A percentile compares a stretch with the other conserved stretches of the same genome.
Conservation (phyloP, 1,140 invertebrate genomes). For the Hirudo medicinalis region DNA sequence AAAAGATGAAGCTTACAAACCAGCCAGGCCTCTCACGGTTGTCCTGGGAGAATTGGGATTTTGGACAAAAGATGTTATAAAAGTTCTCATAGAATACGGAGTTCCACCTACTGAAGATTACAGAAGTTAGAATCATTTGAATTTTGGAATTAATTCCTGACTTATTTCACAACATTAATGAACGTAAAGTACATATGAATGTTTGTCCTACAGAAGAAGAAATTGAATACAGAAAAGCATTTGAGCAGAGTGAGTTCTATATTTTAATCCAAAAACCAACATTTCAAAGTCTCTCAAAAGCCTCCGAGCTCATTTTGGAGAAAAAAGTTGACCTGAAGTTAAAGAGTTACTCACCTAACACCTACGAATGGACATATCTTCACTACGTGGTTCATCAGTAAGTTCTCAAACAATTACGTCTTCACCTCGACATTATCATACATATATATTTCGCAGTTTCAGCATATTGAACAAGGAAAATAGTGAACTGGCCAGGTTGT, state of each 20-base stretch:
- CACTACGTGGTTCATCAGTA: slow-evolving; percentile 25
- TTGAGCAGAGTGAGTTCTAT: slow-evolving; percentile 22
- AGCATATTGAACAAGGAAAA: slow-evolving; percentile 13
- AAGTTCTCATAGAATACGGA: slow-evolving; percentile 17
- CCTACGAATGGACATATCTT: slow-evolving; percentile 24
- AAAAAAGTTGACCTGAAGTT: slow-evolving; percentile 17
- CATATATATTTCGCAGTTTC: not conserved
- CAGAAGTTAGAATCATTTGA: slow-evolving; percentile 12
- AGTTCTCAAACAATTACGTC: not conserved
- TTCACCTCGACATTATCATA: not conserved
- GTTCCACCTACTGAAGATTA: slow-evolving; percentile 11
- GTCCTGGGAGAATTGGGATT: slow-evolving; percentile 22
- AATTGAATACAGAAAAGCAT: slow-evolving; percentile 13
- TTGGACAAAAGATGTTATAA: slow-evolving; percentile 16
- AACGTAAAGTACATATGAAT: not conserved
- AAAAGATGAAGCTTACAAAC: slow-evolving; percentile 21
- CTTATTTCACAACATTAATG: not conserved
- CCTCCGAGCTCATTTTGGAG: slow-evolving; percentile 16
- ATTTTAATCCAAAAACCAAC: slow-evolving; percentile 12
- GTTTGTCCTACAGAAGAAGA: slow-evolving; percentile 10
- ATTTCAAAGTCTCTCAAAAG: slow-evolving; percentile 11
- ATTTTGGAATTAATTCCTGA: not conserved
- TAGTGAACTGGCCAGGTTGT: slow-evolving; percentile 17
- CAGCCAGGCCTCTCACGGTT: slow-evolving; percentile 19
- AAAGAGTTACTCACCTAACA: slow-evolving; percentile 10